Base-by-base conservation (phyloP, 2,888 invertebrate genomes). In the Thereva unica region DNA sequence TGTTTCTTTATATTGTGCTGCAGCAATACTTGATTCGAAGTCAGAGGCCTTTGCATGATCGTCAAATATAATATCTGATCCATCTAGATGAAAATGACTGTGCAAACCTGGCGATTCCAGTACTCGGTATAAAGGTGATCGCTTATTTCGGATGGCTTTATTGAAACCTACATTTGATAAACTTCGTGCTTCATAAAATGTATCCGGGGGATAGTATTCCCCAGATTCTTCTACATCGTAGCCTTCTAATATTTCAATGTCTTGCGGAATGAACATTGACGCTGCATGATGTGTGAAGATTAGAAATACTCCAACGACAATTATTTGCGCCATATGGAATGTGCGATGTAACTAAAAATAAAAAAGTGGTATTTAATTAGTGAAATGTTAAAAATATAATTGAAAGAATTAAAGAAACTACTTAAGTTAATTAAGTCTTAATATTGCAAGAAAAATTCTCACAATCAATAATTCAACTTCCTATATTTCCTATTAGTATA, bases 171-270 rank as follows among this genome's bases (percentile, higher is more conserved):
- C 69, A 12, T 66, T 54, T 5, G 72, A 64, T 42, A 76, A 65
- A 47, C 74, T 74, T 63, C 72, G 70, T 4, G 75, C 75, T 59
- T 78, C 77, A 61, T 73, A 75, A 47, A 73, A 75, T n/a, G 72
- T 70, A 67, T 75, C 75, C 35, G 74, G 74, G 5, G 74, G 72
- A 52, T 75, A 75, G 54, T 75, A 74, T 68, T 77, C 76, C 4
- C 74, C 73, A 4, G 64, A 49, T 34, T 74, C 75, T 40, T 76
- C 75, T 35, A 76, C 72, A 57, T 76, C 75, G 67, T 76, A 76
- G 0, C 76, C 78, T 50, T 77, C 76, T 23, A 77, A 71, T 49
- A 77, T 73, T 72, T 78, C 77, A 1, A 77, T 75, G 67, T 77
- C 78, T 68, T 76, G 73, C 0, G 78, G 78, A 63, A 78, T 74